phyloP scores from a whole-genome alignment of 2,888 invertebrate genomes.

The Pyrocoelia pectoralis region DNA sequence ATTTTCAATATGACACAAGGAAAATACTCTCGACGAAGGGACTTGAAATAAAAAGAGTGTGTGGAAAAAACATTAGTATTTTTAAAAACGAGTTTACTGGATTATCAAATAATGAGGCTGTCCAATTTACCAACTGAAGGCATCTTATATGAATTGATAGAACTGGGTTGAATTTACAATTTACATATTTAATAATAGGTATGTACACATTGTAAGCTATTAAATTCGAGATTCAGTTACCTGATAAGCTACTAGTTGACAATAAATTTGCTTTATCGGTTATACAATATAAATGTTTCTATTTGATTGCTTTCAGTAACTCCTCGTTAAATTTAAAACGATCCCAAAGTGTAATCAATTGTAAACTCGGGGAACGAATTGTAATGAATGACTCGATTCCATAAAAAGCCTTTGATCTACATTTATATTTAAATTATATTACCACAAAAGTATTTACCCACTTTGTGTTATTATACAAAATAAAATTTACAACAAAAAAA shows the following conservation, averaged over 20 bases:
- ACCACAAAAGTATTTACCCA: background rate
- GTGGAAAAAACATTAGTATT: no score
- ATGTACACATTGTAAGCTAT: conserved; percentile 13
- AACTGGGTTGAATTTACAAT: no score
- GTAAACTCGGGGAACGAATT: background rate
- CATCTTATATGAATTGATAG: no score
- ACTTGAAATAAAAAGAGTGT: no score
- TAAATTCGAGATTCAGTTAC: conserved; percentile 15
- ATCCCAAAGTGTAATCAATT: conserved; percentile 3
- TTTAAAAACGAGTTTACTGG: no score
- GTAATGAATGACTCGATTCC: conserved; percentile 2
- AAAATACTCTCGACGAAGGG: no score
- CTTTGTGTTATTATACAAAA: background rate
- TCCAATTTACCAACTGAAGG: no score
- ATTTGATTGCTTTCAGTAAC: conserved; percentile 14
- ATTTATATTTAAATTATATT: conserved; percentile 5
- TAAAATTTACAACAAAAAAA: background rate
- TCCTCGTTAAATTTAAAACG: conserved; percentile 12
- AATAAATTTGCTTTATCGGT: conserved; percentile 14
- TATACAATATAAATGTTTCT: conserved; percentile 16
- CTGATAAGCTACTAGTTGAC: conserved; percentile 18
- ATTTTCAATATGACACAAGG: no score
- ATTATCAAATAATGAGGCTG: no score
- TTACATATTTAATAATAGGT: no score
- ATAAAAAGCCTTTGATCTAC: conserved; percentile 9